Evolutionary conservation across 2,113 vertebrate species (phyloP).

Genomic region (Dipodomys stephensi): DNA sequence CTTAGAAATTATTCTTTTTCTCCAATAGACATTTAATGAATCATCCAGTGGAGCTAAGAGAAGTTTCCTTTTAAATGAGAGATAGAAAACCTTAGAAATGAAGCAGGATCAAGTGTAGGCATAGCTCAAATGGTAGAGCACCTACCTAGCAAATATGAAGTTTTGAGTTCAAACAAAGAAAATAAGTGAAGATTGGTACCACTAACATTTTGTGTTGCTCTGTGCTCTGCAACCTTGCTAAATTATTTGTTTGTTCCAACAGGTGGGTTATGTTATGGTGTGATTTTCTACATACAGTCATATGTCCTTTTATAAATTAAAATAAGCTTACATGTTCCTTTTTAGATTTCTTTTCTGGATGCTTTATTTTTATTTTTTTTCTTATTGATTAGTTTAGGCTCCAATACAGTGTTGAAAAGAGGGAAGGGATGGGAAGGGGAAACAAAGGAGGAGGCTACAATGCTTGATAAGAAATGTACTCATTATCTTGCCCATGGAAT

Average conservation of each 20-base stretch:
- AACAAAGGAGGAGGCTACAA: too few relatives aligned
- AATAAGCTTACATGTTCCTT: not conserved
- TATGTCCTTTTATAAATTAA: not conserved
- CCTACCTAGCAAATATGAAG: too few relatives aligned
- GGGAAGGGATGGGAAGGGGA: too few relatives aligned
- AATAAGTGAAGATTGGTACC: too few relatives aligned
- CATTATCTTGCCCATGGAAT: too few relatives aligned
- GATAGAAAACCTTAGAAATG: not conserved
- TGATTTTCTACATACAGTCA: not conserved
- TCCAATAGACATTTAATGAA: not conserved
- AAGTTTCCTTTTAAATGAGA: not conserved
- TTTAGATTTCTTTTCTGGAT: not conserved
- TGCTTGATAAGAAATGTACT: too few relatives aligned
- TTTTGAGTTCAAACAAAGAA: too few relatives aligned
- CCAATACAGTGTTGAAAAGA: not conserved
- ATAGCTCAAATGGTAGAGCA: too few relatives aligned
- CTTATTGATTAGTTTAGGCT: not conserved
- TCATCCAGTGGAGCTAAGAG: not conserved
- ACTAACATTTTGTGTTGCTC: not conserved
- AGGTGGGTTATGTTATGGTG: not conserved
- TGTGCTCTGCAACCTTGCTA: not conserved
- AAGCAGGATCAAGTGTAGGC: not conserved
- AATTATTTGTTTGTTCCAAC: not conserved
- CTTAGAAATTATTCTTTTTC: constrained; percentile 37
- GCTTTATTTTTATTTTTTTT: not conserved